Conservation (phyloP, 2,113 vertebrate species). For the Todiramphus chloris region DNA sequence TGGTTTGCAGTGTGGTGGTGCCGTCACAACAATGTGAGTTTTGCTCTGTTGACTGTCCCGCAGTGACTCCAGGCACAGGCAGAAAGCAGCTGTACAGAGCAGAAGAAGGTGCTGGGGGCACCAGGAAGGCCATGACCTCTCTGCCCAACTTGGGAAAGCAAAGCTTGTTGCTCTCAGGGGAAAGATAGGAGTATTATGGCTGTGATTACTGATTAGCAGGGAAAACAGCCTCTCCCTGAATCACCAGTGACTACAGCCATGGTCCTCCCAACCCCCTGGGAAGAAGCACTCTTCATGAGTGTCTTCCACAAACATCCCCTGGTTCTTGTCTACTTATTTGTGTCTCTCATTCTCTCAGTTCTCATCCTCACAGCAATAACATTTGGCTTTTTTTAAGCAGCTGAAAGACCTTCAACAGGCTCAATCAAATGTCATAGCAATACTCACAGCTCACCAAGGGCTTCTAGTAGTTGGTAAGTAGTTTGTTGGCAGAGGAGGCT, state of each 20-base stretch:
- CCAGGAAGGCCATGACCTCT: neutral
- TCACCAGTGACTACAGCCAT: neutral
- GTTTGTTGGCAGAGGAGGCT: neutral
- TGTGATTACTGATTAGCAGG: neutral
- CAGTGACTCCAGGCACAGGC: neutral
- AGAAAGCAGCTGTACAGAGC: neutral
- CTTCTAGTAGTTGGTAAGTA: neutral
- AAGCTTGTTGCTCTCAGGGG: neutral
- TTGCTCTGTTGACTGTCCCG: accelerated
- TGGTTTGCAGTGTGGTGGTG: neutral
- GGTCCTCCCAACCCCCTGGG: neutral
- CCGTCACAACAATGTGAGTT: accelerated
- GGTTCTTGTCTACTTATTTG: neutral
- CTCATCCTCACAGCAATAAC: neutral
- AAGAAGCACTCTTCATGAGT: neutral
- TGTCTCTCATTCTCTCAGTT: neutral
- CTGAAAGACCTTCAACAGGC: neutral
- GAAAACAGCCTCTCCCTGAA: neutral
- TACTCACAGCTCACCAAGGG: neutral
- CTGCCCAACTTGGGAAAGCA: neutral
- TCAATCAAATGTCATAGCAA: neutral
- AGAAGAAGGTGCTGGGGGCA: neutral
- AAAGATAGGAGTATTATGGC: neutral
- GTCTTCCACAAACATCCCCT: neutral
- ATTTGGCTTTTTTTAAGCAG: neutral